These are phyloP conservation scores for Caranx ignobilis DNA, from an alignment of 2,113 vertebrate genomes.

Conservation along the genomic window DNA sequence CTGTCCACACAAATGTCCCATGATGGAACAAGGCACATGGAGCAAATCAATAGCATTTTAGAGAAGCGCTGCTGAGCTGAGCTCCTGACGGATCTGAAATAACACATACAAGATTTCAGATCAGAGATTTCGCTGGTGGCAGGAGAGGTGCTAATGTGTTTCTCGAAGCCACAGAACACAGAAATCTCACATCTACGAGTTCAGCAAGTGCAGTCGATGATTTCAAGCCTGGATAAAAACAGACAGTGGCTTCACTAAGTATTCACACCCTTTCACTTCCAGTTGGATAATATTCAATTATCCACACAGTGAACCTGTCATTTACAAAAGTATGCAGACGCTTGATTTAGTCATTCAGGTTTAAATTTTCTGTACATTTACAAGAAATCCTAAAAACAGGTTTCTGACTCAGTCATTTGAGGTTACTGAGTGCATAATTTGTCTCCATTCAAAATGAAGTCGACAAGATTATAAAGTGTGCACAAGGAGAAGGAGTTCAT, in stretches of 20 bases:
- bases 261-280: not conserved
- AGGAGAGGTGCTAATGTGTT: not conserved
- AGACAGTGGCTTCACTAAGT: not conserved
- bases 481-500: not conserved
- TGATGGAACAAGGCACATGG: constrained; percentile 57
- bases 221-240: constrained; percentile 7
- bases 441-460: not conserved
- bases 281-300: not conserved
- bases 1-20: not conserved
- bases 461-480: not conserved
- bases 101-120: not conserved
- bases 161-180: not conserved
- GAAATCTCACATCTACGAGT: not conserved
- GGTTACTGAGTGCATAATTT: not conserved
- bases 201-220: constrained; percentile 11
- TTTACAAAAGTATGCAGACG: not conserved
- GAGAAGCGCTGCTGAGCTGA: not conserved
- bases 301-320: not conserved
- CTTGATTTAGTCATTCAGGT: not conserved
- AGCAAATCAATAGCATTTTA: constrained; percentile 49
- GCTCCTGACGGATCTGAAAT: not conserved
- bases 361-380: no score
- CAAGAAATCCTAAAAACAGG: no score
- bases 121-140: not conserved
- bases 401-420: not conserved